Evolutionary conservation across 2,888 invertebrate species (phyloP), one percentile per base, ranked within the genome.

Genomic region (Ypsolopha sequella): DNA sequence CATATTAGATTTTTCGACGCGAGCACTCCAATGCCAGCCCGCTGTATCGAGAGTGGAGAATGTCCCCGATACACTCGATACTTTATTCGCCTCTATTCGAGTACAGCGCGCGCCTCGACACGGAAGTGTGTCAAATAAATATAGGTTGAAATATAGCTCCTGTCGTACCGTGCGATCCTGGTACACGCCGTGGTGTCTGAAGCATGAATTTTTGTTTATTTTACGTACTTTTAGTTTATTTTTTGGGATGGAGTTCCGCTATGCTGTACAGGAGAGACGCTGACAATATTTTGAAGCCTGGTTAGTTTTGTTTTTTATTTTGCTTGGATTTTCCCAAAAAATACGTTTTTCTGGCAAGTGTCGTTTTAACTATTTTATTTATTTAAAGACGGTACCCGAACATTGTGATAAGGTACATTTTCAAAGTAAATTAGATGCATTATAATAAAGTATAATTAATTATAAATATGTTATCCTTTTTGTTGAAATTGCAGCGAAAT

Each of bases 191-290:
- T 71, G 73, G 66, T 69, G 69, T 76, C 75, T 70, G 66, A 68
- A 78, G 75, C 70, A 85, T 84, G 85, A 84, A 85, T 76, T 79
- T 84, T 67, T 80, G 73, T 76, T 73, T 78, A 70, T 68, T 81
- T 72, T 76, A 79, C 60, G 75, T 79, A 71, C 65, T 82, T 63
- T 76, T 79, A 58, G 75, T 74, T 36, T 74, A 70, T 69, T 72
- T 80, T 70, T 76, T 79, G 55, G 72, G 76, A 54, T 76, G 74
- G 74, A 71, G 73, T 60, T 63, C 63, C 43, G 82, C 76, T 41
- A 82, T 86, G 80, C 58, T 81, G 71, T 86, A 86, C 59, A 65
- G 79, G 50, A 68, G 81, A 55, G 84, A 81, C 58, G 68, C 76
- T 24, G 79, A 80, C 66, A 80, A 84, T 65, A 66, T 82, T 68